A percentile compares a stretch with the other conserved stretches of the same genome.
Evolutionary conservation across 2,797 vertebrate genomes (phyloP).

Genomic region (Coilia nasus): DNA sequence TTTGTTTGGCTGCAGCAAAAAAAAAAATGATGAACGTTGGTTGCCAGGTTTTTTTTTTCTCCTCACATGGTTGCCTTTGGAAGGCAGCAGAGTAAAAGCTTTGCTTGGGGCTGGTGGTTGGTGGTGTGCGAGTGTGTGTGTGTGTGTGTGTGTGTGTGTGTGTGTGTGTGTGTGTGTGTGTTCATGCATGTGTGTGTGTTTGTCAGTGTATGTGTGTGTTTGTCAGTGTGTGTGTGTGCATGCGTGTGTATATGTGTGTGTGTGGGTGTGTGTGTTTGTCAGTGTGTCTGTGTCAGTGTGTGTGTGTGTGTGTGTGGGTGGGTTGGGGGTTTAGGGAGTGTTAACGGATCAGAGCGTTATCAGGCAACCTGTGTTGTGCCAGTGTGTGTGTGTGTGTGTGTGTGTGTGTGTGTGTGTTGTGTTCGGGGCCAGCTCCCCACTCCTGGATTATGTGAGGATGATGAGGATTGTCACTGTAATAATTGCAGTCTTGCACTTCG

Average conservation of each 20-base stretch:
- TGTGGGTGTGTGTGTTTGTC: too few relatives aligned
- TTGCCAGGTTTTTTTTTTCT: constrained; percentile 19
- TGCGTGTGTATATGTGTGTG: background rate
- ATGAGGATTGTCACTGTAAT: constrained; percentile 59
- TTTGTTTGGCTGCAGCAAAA: constrained; percentile 34
- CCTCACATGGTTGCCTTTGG: too few relatives aligned
- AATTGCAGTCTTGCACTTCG: constrained; percentile 58
- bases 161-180: constrained; percentile 5
- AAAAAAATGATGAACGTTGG: constrained; percentile 48
- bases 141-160: constrained; percentile 10
- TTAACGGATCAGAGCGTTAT: background rate
- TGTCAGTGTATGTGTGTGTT: too few relatives aligned
- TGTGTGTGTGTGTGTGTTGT: too few relatives aligned
- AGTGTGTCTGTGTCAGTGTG: too few relatives aligned
- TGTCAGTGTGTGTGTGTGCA: background rate
- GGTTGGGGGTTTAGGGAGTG: background rate
- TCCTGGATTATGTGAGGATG: constrained; percentile 36
- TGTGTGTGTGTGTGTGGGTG: too few relatives aligned
- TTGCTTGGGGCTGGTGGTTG: too few relatives aligned
- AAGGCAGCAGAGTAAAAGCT: too few relatives aligned
- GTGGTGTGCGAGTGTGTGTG: background rate
- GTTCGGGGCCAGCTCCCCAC: background rate
- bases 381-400: too few relatives aligned
- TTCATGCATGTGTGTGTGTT: background rate
- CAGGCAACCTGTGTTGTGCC: background rate